These are phyloP conservation scores for Megamerina dolium DNA, from an alignment of 2,888 invertebrate genomes.

Conservation along the genomic window DNA sequence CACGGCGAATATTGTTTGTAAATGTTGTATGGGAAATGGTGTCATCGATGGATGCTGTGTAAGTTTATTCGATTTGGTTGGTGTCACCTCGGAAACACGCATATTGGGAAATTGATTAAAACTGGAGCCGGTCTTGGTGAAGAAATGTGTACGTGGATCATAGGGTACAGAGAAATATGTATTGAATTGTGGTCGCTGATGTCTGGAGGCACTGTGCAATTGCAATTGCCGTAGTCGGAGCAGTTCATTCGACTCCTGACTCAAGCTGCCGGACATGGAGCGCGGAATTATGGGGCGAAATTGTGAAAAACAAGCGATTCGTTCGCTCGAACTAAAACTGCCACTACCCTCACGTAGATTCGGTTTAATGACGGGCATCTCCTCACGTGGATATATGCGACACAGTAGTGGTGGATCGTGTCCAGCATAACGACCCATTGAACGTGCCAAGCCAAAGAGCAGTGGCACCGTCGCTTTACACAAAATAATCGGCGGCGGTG, in stretches of 20 bases:
- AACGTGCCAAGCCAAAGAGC: constrained; percentile 79
- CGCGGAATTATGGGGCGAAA: constrained; percentile 86
- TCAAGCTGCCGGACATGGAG: constrained; percentile 78
- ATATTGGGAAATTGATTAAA: constrained; percentile 85
- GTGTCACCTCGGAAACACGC: constrained; percentile 68
- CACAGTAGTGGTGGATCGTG: constrained; percentile 75
- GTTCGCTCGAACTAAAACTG: constrained; percentile 52
- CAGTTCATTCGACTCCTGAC: constrained; percentile 56
- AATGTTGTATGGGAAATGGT: constrained; percentile 59
- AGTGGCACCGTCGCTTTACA: constrained; percentile 82
- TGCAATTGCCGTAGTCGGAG: constrained; percentile 30
- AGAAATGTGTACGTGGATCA: constrained; percentile 80
- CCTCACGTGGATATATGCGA: constrained; percentile 75
- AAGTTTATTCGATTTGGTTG: constrained; percentile 57
- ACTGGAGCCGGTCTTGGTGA: constrained; percentile 86
- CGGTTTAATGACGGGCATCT: constrained; percentile 51
- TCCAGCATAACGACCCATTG: constrained; percentile 83
- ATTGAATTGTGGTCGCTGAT: constrained; percentile 38
- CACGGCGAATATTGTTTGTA: constrained; percentile 71
- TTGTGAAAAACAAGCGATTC: constrained; percentile 63
- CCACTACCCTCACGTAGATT: constrained; percentile 26
- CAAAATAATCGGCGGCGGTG: constrained; percentile 64
- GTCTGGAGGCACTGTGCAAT: constrained; percentile 16
- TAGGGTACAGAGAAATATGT: constrained; percentile 64
- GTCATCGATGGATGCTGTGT: constrained; percentile 27